Evolutionary conservation across 2,113 vertebrate genomes (phyloP).

Genomic region (Zingel zingel): DNA sequence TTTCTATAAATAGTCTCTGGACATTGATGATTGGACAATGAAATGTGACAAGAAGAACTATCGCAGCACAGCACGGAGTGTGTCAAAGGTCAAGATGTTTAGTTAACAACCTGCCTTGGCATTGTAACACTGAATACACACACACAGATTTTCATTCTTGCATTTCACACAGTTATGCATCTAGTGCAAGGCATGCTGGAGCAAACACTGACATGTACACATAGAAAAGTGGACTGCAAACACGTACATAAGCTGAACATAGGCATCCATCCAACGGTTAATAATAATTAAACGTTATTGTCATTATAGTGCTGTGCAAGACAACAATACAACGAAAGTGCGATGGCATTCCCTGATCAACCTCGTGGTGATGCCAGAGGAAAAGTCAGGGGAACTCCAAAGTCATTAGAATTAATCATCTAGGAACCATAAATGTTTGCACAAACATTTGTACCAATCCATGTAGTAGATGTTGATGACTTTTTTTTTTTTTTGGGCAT

Average conservation of each 20-base stretch:
- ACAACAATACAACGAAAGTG: too few species aligned
- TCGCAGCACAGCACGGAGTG: constrained; percentile 39
- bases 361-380: background rate
- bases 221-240: too few species aligned
- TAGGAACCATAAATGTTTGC: background rate
- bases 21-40: constrained; percentile 54
- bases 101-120: constrained; percentile 42
- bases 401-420: background rate
- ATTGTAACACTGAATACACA: constrained; percentile 16
- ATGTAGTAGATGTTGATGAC: background rate
- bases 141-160: too few species aligned
- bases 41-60: constrained; percentile 59
- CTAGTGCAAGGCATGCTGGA: too few species aligned
- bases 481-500: too few species aligned
- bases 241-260: background rate
- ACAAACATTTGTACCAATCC: background rate
- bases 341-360: too few species aligned
- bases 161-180: too few species aligned
- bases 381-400: background rate
- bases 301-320: too few species aligned
- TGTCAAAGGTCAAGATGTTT: constrained; percentile 60
- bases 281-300: too few species aligned
- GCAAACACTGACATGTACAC: too few species aligned
- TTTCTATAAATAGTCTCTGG: constrained; percentile 52
- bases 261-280: background rate